phyloP scores from a whole-genome alignment of 1,140 invertebrate species.

The Danaus plexippus region DNA sequence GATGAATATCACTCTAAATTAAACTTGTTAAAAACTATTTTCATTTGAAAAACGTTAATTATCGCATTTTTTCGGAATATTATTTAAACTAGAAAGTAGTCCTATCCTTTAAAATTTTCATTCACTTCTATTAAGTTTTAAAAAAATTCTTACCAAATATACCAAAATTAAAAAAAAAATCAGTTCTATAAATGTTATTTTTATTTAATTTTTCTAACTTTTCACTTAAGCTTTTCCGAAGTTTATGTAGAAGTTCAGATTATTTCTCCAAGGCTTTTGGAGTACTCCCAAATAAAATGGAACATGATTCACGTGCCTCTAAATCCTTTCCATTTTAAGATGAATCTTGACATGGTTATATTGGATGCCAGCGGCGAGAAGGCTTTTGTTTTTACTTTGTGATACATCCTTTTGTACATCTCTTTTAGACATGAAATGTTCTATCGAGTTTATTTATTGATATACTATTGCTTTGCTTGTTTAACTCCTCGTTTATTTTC shows the following conservation, averaged over 20 bases:
- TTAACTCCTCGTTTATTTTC: no score
- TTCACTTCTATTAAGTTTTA: no score
- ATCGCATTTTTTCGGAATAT: background rate
- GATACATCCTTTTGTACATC: no score
- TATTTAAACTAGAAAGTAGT: no score
- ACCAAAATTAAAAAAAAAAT: no score
- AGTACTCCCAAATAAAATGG: constrained; percentile 17
- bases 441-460: no score
- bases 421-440: no score
- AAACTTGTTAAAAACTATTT: background rate
- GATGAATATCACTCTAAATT: no score
- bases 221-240: constrained; percentile 2
- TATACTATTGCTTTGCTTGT: no score
- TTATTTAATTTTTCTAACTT: constrained; percentile 8
- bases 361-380: constrained; percentile 2
- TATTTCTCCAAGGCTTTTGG: constrained; percentile 18
- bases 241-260: constrained; percentile 14
- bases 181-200: background rate
- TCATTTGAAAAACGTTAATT: background rate
- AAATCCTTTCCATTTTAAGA: constrained; percentile 18
- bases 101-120: no score
- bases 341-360: constrained; percentile 11
- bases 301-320: constrained; percentile 15
- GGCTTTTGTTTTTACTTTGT: no score
- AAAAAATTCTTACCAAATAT: no score